A percentile compares a stretch with the other conserved stretches of the same genome.
Evolutionary conservation across 1,140 invertebrate species (phyloP).

Genomic region (Brachionus manjavacas): DNA sequence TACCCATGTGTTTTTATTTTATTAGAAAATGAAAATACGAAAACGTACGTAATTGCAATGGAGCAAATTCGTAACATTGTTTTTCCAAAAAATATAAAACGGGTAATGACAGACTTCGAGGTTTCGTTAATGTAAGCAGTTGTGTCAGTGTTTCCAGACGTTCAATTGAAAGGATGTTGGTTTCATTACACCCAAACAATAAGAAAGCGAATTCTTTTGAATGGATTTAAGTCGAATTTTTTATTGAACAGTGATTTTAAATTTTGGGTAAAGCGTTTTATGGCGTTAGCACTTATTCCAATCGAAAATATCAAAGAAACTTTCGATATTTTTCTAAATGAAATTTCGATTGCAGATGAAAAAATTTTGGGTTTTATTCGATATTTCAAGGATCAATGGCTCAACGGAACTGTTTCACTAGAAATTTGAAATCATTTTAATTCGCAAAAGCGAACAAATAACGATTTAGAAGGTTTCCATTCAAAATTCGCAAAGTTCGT

Average conservation of each 20-base stretch:
- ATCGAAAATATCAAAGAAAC: not conserved
- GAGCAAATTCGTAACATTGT: too few relatives aligned
- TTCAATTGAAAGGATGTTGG: not conserved
- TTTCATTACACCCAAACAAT: not conserved
- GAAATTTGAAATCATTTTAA: not conserved
- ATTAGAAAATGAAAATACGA: too few relatives aligned
- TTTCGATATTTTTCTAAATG: not conserved
- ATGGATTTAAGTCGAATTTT: not conserved
- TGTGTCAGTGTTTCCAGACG: not conserved
- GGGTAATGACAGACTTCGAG: not conserved
- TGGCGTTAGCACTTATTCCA: not conserved
- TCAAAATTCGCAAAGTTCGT: not conserved
- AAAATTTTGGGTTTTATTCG: not conserved
- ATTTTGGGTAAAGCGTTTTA: conserved; percentile 12
- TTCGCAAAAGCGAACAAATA: not conserved
- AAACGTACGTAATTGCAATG: too few relatives aligned
- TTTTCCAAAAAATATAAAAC: too few relatives aligned
- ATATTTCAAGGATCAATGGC: not conserved
- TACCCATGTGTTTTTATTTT: too few relatives aligned
- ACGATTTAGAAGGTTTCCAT: not conserved
- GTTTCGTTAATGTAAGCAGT: not conserved
- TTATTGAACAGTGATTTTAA: not conserved
- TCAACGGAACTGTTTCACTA: not conserved
- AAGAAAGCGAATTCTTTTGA: not conserved
- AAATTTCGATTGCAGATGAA: not conserved